These are phyloP conservation scores for Notothenia coriiceps DNA, from an alignment of 2,113 vertebrate genomes.

Conservation along the genomic window DNA sequence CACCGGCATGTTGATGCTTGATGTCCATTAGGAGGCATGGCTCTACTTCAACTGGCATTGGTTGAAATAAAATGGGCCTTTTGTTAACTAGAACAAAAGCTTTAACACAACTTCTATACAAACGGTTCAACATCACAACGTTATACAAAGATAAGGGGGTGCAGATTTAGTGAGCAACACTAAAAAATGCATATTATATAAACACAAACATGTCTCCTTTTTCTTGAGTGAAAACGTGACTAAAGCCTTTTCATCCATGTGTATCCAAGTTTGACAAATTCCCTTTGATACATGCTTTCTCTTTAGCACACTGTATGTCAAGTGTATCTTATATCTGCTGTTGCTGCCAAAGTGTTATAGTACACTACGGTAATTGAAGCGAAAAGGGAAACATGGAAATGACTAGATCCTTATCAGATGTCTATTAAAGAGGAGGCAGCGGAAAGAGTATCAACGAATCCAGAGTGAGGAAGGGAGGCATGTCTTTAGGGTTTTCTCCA, in stretches of 20 bases:
- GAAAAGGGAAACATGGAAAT: conserved; percentile 24
- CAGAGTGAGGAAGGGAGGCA: conserved; percentile 2
- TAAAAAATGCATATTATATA: background rate
- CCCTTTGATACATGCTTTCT: background rate
- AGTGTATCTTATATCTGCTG: background rate
- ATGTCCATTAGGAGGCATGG: background rate
- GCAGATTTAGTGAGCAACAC: background rate
- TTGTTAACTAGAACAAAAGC: background rate
- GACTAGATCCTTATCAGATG: conserved; percentile 18
- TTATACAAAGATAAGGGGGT: background rate
- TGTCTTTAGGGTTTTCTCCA: conserved; percentile 43
- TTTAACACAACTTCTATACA: background rate
- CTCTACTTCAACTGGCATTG: background rate
- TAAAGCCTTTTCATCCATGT: background rate
- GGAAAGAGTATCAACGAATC: conserved; percentile 10
- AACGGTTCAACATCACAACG: too few relatives aligned
- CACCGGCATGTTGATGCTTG: background rate
- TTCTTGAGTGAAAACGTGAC: background rate
- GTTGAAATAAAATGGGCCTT: background rate
- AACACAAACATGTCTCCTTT: background rate
- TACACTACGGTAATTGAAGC: background rate
- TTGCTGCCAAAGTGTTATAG: background rate
- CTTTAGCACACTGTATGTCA: background rate
- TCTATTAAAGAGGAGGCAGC: conserved; percentile 22
- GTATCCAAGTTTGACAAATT: background rate